Percentiles rank a stretch among this genome's conserved stretches.
These are phyloP conservation scores for Lycophotia porphyrea DNA, from an alignment of 2,888 invertebrate species.

Conservation along the genomic window DNA sequence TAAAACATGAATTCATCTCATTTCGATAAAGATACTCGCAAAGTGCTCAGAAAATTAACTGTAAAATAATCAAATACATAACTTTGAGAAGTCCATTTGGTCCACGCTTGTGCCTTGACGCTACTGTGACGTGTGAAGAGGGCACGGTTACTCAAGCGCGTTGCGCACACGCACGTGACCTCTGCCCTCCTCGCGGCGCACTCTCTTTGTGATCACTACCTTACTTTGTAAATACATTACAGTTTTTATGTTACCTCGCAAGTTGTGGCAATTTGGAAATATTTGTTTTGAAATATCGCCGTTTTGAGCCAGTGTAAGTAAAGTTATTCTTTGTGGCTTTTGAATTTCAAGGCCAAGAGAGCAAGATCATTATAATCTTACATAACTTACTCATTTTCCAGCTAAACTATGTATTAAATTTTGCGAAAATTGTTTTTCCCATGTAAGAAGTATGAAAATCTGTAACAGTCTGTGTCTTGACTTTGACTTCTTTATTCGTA, in stretches of 20 bases:
- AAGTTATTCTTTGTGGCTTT: not conserved
- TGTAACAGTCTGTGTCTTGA: not conserved
- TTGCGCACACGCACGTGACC: slow-evolving; percentile 67
- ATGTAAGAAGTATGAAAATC: not conserved
- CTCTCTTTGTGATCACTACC: slow-evolving; percentile 41
- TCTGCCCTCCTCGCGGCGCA: slow-evolving; percentile 59
- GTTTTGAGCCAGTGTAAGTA: not conserved
- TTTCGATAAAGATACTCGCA: not conserved
- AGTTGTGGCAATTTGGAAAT: slow-evolving; percentile 1
- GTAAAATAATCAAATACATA: not conserved
- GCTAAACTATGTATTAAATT: not conserved
- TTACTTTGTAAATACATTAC: slow-evolving; percentile 31
- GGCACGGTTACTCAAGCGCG: slow-evolving; percentile 55
- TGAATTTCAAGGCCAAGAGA: not conserved
- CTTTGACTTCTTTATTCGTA: not conserved
- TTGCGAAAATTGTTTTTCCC: not conserved
- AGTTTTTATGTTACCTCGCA: slow-evolving; percentile 18
- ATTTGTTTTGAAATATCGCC: slow-evolving; percentile 17
- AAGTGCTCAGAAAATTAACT: not conserved
- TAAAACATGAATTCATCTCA: not conserved
- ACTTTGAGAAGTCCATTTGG: not conserved
- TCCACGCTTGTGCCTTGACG: slow-evolving; percentile 7
- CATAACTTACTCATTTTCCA: not conserved
- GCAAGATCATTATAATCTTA: not conserved
- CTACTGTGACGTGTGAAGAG: slow-evolving; percentile 46